Percentiles rank a stretch among this genome's conserved stretches.
phyloP scores from a whole-genome alignment of 2,797 vertebrate species.

The Xenops minutus region DNA sequence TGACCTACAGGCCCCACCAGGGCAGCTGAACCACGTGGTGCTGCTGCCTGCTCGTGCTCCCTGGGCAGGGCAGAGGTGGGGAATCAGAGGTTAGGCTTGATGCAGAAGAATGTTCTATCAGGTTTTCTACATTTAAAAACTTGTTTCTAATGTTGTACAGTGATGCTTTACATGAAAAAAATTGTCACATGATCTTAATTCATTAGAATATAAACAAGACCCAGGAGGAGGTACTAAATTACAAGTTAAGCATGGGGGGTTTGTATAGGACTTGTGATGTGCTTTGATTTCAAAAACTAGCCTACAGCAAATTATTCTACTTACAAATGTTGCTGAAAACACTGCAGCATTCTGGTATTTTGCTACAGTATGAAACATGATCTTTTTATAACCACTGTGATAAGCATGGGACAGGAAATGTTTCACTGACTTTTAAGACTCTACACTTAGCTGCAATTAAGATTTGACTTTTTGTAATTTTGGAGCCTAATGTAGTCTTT shows the following conservation, averaged over 20 bases:
- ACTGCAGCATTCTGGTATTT: constrained; percentile 13
- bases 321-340: constrained; percentile 36
- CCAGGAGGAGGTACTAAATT: background rate
- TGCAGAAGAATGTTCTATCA: background rate
- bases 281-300: constrained; percentile 29
- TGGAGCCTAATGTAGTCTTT: background rate
- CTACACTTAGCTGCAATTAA: background rate
- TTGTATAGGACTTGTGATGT: background rate
- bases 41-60: background rate
- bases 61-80: background rate
- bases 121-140: background rate
- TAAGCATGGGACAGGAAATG: background rate
- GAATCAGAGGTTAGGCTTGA: background rate
- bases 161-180: background rate
- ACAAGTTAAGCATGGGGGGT: background rate
- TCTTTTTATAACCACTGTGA: constrained; percentile 56
- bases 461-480: background rate
- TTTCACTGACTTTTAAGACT: background rate
- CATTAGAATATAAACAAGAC: background rate
- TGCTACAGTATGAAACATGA: background rate
- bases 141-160: background rate
- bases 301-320: constrained; percentile 32
- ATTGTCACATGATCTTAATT: background rate
- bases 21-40: background rate
- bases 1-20: background rate